Evolutionary conservation across 2,113 vertebrate species (phyloP), one percentile per base, ranked within the genome.

Genomic region (Dasypus novemcinctus): DNA sequence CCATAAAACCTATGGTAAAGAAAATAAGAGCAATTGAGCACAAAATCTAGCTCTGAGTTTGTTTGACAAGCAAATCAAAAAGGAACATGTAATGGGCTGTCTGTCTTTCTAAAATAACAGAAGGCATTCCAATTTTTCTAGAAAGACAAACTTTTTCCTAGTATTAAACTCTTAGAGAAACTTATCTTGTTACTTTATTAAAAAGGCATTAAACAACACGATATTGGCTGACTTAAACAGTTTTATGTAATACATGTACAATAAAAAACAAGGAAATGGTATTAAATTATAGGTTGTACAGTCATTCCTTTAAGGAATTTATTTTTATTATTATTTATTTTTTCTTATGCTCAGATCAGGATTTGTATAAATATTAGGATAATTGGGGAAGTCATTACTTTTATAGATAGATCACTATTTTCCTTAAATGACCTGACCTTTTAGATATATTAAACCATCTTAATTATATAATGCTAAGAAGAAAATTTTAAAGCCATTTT

Each of bases 341-440:
- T 91, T 89, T 94, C 25, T 92, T 92, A 46, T 79, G 21, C 23
- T 87, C 7, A n/a, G 75, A 46, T 43, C n/a, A 57, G 41, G 11
- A 84, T 66, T 94, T 96, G 54, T 59, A 38, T 86, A 81, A 90
- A 66, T 75, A 33, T 90, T 54, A 88, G 61, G 36, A 68, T 69
- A 36, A 69, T 36, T 36, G 74, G 25, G 49, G 27, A 13, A 92
- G 25, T 81, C 89, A 81, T 25, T 96, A 52, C 85, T 93, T 93
- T 95, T 93, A 41, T 95, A 88, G 38, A 38, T 57, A 71, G 23
- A 85, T 36, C n/a, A 46, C 12, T 78, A 64, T 82, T 92, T 94
- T 95, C 13, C 84, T 94, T 92, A 64, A 75, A 87, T 96, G 36
- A 76, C 3, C 78, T 90, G 31, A 68, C 74, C 29, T 85, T 89